phyloP scores from a whole-genome alignment of 1,140 invertebrate species.

The Trichogramma pretiosum region DNA sequence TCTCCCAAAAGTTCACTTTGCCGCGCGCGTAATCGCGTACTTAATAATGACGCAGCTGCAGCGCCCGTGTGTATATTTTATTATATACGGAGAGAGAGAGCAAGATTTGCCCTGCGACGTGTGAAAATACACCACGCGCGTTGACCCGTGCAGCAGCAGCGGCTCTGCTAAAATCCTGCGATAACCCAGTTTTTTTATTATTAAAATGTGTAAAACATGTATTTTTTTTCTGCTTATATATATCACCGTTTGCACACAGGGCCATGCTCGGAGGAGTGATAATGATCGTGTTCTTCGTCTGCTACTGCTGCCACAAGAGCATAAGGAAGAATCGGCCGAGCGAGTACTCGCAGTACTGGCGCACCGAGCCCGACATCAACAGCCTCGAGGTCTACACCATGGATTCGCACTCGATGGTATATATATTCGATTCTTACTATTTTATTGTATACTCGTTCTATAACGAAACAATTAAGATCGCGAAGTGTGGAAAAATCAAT shows the following conservation, averaged over 20 bases:
- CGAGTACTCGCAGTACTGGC: constrained; percentile 51
- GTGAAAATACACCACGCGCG: no score
- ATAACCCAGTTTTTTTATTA: no score
- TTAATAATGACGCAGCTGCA: no score
- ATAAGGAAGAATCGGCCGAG: constrained; percentile 51
- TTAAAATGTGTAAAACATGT: no score
- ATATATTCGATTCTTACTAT: constrained; percentile 7
- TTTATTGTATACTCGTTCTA: background rate
- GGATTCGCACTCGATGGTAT: constrained; percentile 50
- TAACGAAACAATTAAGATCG: background rate
- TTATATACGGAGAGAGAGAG: no score
- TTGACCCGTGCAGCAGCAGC: no score
- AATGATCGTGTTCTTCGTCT: constrained; percentile 52
- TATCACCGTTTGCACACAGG: constrained; percentile 42
- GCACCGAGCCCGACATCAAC: constrained; percentile 49
- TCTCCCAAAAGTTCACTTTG: no score
- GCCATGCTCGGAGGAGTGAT: constrained; percentile 56
- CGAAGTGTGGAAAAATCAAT: background rate
- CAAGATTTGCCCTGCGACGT: no score
- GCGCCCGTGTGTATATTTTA: no score
- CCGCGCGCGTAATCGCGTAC: no score
- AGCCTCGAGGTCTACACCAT: constrained; percentile 56
- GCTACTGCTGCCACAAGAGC: constrained; percentile 59
- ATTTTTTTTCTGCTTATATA: no score
- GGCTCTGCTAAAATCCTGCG: no score